Evolutionary conservation across 2,113 vertebrate species (phyloP).

Genomic region (Dendropsophus ebraccatus): DNA sequence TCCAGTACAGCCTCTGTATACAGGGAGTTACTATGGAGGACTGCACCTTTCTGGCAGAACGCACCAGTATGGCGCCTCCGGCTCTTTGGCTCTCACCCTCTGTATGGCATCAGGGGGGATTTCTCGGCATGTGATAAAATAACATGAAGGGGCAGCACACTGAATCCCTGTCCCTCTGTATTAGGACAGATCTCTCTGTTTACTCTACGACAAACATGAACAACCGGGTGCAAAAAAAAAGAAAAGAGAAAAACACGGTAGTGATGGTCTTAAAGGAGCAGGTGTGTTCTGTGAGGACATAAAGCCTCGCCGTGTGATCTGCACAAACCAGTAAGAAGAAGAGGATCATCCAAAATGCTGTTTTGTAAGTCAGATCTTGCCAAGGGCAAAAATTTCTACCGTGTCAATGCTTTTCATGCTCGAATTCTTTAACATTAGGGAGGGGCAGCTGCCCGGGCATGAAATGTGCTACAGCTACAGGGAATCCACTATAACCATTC

Average conservation of each 20-base stretch:
- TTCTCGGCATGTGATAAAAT: background rate
- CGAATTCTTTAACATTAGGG: constrained; percentile 54
- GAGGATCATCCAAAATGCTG: constrained; percentile 13
- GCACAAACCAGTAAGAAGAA: constrained; percentile 10
- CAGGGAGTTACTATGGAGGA: background rate
- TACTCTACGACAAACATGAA: background rate
- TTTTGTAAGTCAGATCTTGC: constrained; percentile 50
- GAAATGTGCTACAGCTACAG: background rate
- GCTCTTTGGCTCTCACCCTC: background rate
- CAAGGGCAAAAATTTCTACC: constrained; percentile 41
- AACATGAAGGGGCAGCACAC: background rate
- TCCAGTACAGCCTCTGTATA: background rate
- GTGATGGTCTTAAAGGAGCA: background rate
- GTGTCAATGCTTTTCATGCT: constrained; percentile 40
- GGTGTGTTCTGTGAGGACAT: background rate
- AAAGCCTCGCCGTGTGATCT: background rate
- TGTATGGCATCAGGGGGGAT: background rate
- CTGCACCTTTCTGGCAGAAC: background rate
- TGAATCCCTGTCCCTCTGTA: background rate
- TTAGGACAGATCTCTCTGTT: background rate
- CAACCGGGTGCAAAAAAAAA: background rate
- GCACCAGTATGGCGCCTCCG: background rate
- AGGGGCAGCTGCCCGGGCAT: constrained; percentile 52
- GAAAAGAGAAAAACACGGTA: background rate
- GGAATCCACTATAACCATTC: constrained; percentile 1